phyloP scores from a whole-genome alignment of 2,113 vertebrate species.

The Uropsilus gracilis region DNA sequence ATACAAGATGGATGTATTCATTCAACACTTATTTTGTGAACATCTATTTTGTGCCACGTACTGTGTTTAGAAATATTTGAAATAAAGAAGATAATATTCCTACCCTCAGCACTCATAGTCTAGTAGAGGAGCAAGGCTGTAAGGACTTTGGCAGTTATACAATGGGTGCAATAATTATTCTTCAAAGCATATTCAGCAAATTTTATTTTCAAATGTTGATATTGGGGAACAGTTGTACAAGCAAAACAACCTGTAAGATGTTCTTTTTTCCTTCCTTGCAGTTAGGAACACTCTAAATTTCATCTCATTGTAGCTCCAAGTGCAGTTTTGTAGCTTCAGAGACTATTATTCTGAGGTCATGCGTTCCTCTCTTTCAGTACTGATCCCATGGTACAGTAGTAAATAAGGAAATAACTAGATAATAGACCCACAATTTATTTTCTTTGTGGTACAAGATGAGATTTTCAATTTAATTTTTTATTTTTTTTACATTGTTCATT shows the following conservation, averaged over 20 bases:
- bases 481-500: too few relatives aligned
- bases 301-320: not conserved
- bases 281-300: not conserved
- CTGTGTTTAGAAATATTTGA: not conserved
- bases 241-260: not conserved
- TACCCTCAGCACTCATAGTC: not conserved
- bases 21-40: not conserved
- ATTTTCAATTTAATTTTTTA: not conserved
- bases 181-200: not conserved
- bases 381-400: not conserved
- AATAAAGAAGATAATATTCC: not conserved
- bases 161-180: not conserved
- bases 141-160: not conserved
- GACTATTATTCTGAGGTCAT: not conserved
- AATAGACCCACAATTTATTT: not conserved
- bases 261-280: not conserved
- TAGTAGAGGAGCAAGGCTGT: not conserved
- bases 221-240: not conserved
- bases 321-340: not conserved
- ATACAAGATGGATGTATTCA: not conserved
- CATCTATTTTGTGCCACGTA: not conserved
- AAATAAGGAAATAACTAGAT: not conserved
- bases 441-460: not conserved
- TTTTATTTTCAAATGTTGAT: conserved; percentile 16
- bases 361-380: not conserved